phyloP scores from a whole-genome alignment of 2,797 vertebrate genomes.

The Bradypodion pumilum region DNA sequence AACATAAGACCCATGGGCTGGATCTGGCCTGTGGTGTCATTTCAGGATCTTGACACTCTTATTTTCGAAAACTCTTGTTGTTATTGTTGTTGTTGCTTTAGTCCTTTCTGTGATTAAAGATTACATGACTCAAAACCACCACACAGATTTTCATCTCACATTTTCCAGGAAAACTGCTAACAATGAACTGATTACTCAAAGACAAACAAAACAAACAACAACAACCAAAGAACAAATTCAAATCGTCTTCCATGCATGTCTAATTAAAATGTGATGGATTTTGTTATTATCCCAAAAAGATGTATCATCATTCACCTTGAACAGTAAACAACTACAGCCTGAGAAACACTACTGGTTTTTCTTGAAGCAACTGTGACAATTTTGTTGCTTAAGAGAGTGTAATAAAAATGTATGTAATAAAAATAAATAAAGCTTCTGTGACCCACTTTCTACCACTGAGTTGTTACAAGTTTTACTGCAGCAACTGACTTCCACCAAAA shows the following conservation, averaged over 20 bases:
- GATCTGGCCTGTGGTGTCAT: too few relatives aligned
- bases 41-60: too few relatives aligned
- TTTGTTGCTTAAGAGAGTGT: background rate
- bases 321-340: background rate
- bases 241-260: conserved; percentile 4
- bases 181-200: background rate
- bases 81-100: background rate
- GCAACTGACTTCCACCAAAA: background rate
- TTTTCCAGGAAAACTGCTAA: conserved; percentile 15
- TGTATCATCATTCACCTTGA: background rate
- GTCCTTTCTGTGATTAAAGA: conserved; percentile 28
- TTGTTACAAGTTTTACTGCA: background rate
- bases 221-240: too few relatives aligned
- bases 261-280: conserved; percentile 9
- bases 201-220: background rate
- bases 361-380: conserved; percentile 5
- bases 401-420: background rate
- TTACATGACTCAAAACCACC: background rate
- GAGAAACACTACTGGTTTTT: background rate
- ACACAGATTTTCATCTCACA: background rate
- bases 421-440: background rate
- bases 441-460: background rate
- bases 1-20: too few relatives aligned
- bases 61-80: too few relatives aligned
- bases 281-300: background rate